Conservation (phyloP, 2,888 invertebrate genomes). For the Drosophila gaucha region DNA sequence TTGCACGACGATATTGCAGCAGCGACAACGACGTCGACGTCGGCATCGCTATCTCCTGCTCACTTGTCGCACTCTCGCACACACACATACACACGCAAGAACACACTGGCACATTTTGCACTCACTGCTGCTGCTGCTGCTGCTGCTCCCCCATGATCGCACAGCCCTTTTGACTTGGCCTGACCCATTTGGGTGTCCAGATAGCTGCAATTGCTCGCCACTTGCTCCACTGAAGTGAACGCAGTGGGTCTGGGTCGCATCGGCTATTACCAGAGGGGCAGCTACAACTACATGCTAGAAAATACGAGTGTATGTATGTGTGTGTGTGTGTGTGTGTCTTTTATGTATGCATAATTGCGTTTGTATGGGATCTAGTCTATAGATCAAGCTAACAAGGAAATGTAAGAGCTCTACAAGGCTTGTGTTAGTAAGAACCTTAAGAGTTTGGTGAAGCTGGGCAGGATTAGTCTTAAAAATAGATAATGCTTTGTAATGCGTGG, state of each 20-base stretch:
- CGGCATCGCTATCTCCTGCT: slow-evolving; percentile 34
- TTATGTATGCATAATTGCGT: slow-evolving; percentile 13
- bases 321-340: not conserved
- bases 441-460: not conserved
- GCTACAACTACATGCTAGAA: slow-evolving; percentile 3
- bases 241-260: slow-evolving; percentile 76
- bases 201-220: slow-evolving; percentile 57
- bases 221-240: slow-evolving; percentile 60
- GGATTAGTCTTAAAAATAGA: not conserved
- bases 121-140: slow-evolving; percentile 20
- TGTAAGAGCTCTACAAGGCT: slow-evolving; percentile 1
- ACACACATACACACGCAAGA: slow-evolving; percentile 4
- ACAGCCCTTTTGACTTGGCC: slow-evolving; percentile 61
- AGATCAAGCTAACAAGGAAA: slow-evolving; percentile 48
- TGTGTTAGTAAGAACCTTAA: too few relatives aligned
- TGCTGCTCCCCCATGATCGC: slow-evolving; percentile 50
- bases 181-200: slow-evolving; percentile 65
- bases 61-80: slow-evolving; percentile 35
- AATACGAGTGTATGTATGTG: too few relatives aligned
- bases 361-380: slow-evolving; percentile 23
- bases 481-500: too few relatives aligned
- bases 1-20: slow-evolving; percentile 66
- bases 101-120: slow-evolving; percentile 4
- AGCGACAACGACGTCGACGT: slow-evolving; percentile 31
- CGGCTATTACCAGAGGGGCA: slow-evolving; percentile 43